Evolutionary conservation across 2,888 invertebrate species (phyloP).

Genomic region (Melipona bicolor): DNA sequence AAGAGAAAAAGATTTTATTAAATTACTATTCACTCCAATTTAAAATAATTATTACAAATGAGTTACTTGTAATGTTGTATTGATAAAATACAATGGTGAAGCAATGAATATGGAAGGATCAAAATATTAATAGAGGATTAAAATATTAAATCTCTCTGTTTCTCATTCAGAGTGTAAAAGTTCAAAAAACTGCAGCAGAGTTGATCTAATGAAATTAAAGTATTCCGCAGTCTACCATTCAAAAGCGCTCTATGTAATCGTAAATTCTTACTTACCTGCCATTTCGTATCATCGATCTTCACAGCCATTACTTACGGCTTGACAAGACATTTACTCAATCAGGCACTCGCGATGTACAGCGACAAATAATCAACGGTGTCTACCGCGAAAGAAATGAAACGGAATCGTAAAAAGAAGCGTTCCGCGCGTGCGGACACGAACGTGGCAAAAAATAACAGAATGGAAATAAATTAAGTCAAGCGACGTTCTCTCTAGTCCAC

Average conservation of each 20-base stretch:
- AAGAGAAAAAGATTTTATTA: too few species aligned
- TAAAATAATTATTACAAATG: too few species aligned
- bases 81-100: too few species aligned
- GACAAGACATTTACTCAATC: constrained; percentile 27
- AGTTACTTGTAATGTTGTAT: too few species aligned
- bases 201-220: too few species aligned
- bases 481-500: not conserved
- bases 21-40: too few species aligned
- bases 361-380: constrained; percentile 24
- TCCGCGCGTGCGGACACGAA: not conserved
- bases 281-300: constrained; percentile 44
- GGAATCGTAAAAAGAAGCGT: not conserved
- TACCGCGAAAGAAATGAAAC: constrained; percentile 11
- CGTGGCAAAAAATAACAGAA: not conserved
- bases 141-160: too few species aligned
- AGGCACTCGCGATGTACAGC: constrained; percentile 27
- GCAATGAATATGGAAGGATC: too few species aligned
- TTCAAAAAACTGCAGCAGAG: too few species aligned
- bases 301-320: constrained; percentile 26
- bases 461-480: not conserved
- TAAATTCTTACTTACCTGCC: constrained; percentile 59
- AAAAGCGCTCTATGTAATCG: not conserved
- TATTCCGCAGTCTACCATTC: not conserved
- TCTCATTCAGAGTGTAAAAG: too few species aligned
- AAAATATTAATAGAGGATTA: too few species aligned